Evolutionary conservation across 2,888 invertebrate species (phyloP), one percentile per base, ranked within the genome.

Genomic region (Trileptium ribeirensis): DNA sequence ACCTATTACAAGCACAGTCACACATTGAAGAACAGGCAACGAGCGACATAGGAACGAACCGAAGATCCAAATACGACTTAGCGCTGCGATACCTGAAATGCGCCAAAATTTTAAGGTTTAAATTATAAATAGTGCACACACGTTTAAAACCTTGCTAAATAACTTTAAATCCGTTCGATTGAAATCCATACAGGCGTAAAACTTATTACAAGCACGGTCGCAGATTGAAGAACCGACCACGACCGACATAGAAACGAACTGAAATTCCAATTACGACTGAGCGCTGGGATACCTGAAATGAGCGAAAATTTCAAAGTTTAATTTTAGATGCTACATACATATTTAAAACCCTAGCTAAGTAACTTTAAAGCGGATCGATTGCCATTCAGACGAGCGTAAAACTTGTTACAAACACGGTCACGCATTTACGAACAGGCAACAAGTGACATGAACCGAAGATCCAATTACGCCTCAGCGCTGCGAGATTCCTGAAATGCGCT

Each of bases 351-450:
- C n/a, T n/a, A n/a, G n/a, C n/a, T n/a, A n/a, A n/a, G n/a, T n/a
- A n/a, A n/a, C n/a, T n/a, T n/a, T n/a, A n/a, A n/a, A n/a, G n/a
- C n/a, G n/a, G 77, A n/a, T 75, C 77, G 8, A n/a, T 15, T n/a
- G 77, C 77, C n/a, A 75, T 75, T 3, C 33, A 2, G 3, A 75
- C 77, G 3, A 75, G 39, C 36, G 77, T 75, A 75, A 75, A 75
- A 39, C 77, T 75, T 3, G 77, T 75, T 24, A 75, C 77, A 75
- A 75, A 75, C 15, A 75, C 77, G 15, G 39, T 39, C 37, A 38
- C 39, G 36, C 77, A 38, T 38, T 75, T 29, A 34, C 24, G 36
- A n/a, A 75, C 38, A 33, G 77, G 77, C 29, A 75, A 2, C 2
- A 38, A n/a, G 39, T 75, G 77, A 36, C 77, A 75, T n/a, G 37